phyloP scores from a whole-genome alignment of 2,797 vertebrate genomes.

The Micrastur ruficollis region DNA sequence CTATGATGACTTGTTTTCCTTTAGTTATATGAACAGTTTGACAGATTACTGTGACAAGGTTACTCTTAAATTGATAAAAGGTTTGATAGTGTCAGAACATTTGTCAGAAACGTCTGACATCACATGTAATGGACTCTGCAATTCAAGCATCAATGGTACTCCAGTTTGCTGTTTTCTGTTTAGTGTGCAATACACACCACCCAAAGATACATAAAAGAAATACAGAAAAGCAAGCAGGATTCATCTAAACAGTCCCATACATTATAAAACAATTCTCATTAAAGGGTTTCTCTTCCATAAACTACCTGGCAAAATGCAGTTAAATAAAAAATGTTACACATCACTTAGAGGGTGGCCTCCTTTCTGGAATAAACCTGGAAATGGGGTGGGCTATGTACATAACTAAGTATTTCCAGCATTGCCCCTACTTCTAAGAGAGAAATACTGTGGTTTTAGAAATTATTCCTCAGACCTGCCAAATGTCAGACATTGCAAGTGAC shows the following conservation, averaged over 20 bases:
- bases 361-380: background rate
- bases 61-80: conserved; percentile 78
- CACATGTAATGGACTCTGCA: conserved; percentile 58
- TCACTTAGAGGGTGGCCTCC: background rate
- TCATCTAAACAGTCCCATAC: background rate
- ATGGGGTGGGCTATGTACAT: background rate
- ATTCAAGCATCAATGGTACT: conserved; percentile 25
- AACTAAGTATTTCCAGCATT: background rate
- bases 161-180: conserved; percentile 22
- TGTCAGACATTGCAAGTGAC: background rate
- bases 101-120: conserved; percentile 75
- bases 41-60: conserved; percentile 78
- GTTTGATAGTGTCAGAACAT: conserved; percentile 75
- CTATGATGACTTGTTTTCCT: conserved; percentile 73
- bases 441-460: background rate
- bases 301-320: background rate
- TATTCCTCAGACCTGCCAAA: conserved; percentile 4
- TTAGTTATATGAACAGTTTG: conserved; percentile 69
- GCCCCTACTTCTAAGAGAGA: background rate
- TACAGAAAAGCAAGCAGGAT: background rate
- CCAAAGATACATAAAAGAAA: background rate
- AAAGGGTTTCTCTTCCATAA: background rate
- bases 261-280: background rate
- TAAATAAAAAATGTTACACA: background rate
- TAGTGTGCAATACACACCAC: background rate